Percentiles rank a stretch among this genome's conserved stretches.
Conservation (phyloP, 2,888 invertebrate species). For the Mantis religiosa region DNA sequence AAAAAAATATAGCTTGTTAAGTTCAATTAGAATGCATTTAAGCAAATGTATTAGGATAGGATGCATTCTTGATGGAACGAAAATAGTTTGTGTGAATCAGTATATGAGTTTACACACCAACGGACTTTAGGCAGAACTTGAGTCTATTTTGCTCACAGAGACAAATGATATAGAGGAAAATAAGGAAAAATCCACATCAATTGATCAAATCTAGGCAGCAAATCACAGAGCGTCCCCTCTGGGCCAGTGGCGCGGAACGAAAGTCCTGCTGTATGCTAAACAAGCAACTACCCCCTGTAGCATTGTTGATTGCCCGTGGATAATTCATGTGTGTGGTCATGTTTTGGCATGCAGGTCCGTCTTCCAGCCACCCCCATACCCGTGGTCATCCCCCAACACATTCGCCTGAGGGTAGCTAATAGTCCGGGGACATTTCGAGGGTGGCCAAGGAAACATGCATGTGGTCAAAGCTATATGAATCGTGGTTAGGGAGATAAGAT, state of each 20-base stretch:
- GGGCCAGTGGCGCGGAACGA: not conserved
- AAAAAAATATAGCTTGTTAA: no score
- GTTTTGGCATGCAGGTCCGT: constrained; percentile 26
- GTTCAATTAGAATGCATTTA: no score
- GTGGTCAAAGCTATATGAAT: not conserved
- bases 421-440: not conserved
- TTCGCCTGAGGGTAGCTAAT: not conserved
- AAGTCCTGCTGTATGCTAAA: constrained; percentile 24
- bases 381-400: not conserved
- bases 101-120: not conserved
- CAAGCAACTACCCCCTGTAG: constrained; percentile 3
- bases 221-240: constrained; percentile 32
- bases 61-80: no score
- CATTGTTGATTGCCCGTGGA: constrained; percentile 17
- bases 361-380: not conserved
- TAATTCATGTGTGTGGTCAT: constrained; percentile 22
- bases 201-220: constrained; percentile 24
- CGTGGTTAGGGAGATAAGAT: not conserved
- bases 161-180: not conserved
- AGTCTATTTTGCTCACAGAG: not conserved
- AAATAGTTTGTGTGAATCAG: not conserved
- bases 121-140: not conserved
- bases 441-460: not conserved
- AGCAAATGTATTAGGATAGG: no score
- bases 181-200: constrained; percentile 16